Evolutionary conservation across 1,140 invertebrate species (phyloP).

Genomic region (Phenacoccus solenopsis): DNA sequence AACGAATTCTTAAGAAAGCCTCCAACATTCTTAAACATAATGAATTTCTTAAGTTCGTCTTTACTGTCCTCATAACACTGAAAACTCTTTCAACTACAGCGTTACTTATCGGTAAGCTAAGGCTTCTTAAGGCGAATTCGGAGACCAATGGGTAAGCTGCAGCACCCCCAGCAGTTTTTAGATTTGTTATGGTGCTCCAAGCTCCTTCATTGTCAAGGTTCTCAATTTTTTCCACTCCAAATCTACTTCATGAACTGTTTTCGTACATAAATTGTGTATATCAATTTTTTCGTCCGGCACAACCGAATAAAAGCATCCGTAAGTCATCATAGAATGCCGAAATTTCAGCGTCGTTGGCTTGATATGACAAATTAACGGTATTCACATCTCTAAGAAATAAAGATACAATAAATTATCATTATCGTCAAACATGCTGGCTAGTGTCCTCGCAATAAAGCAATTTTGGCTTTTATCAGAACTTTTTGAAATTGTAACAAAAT

Average conservation of each 20-base stretch:
- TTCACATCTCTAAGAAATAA: slow-evolving; percentile 22
- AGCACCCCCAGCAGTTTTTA: background rate
- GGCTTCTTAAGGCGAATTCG: background rate
- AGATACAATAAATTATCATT: slow-evolving; percentile 22
- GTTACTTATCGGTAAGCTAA: background rate
- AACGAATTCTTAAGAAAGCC: too few species aligned
- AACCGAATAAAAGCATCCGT: background rate
- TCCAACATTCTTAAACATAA: too few species aligned
- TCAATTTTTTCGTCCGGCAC: background rate
- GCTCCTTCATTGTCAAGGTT: background rate
- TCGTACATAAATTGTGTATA: background rate
- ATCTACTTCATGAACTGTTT: background rate
- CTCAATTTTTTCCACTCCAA: background rate
- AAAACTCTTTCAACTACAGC: background rate
- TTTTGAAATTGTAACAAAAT: slow-evolving; percentile 19
- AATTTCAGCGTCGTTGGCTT: slow-evolving; percentile 21
- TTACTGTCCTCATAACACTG: background rate
- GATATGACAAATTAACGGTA: slow-evolving; percentile 23
- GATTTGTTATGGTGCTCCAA: background rate
- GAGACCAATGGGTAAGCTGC: background rate
- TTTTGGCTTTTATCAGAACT: slow-evolving; percentile 19
- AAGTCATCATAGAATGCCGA: background rate
- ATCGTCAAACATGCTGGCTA: slow-evolving; percentile 21
- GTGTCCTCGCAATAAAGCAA: slow-evolving; percentile 20
- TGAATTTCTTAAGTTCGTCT: background rate